Evolutionary conservation across 1,140 invertebrate species (phyloP), one percentile per base, ranked within the genome.

Genomic region (Trissolcus basalis): DNA sequence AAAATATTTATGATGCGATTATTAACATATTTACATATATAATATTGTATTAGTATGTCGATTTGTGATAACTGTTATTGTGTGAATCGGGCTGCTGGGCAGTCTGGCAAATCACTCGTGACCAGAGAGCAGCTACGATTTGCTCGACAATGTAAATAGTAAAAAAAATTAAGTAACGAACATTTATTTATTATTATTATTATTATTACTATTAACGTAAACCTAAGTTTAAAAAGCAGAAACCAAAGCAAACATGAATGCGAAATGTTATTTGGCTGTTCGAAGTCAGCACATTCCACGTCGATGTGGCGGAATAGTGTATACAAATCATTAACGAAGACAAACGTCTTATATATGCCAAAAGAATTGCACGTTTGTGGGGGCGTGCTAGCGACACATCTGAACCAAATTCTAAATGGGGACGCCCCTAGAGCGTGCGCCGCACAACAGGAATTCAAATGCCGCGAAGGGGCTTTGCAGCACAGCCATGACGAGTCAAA

Each of bases 21-120:
- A 86, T 85, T 84, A 85, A 83, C 84, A 86, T 86, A 84, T 82
- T 83, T 85, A 85, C 81, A 85, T 84, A 81, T 84, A 81, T 75
- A 75, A 83, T 83, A 86, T 68, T 82, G 84, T 86, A 87, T 85
- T 85, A 87, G 82, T 82, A 84, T 81, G 82, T 84, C 80, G 77
- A 67, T 85, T 85, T 86, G 82, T 85, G 82, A 86, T 84, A 83
- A 85, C 82, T 83, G 83, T 85, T 82, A 80, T 71, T 76, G 79
- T 61, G 35, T 43, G 77, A 79, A 77, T 85, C 82, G 82, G 84
- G 80, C 82, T 84, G 84, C 81, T 80, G 85, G 86, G 85, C 85
- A 87, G 85, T 87, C 82, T 85, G 85, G 70, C 79, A 83, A 27
- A 79, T 80, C 79, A 69, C 67, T 67, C 36, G 67, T 73, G 64